These are phyloP conservation scores for Drosophila tani DNA, from an alignment of 1,140 invertebrate genomes.

Conservation along the genomic window DNA sequence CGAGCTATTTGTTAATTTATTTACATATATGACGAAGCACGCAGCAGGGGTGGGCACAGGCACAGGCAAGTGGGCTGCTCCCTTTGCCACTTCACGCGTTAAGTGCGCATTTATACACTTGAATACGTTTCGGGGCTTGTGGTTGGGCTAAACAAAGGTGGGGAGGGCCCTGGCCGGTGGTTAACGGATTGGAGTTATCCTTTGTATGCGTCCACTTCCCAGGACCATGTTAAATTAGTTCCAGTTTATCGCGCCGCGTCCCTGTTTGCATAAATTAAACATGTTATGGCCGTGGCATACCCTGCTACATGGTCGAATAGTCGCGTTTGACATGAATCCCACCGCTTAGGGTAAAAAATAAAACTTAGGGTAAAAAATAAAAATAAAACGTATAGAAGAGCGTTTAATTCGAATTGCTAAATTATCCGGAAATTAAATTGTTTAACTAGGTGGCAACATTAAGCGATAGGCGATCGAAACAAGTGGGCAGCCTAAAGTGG, in stretches of 20 bases:
- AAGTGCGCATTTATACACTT: constrained; percentile 70
- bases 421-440: no score
- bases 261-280: constrained; percentile 21
- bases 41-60: neutral
- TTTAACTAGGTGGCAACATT: neutral
- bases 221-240: constrained; percentile 70
- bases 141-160: constrained; percentile 13
- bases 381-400: no score
- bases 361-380: no score
- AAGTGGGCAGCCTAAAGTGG: neutral
- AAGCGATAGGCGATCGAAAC: neutral
- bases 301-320: neutral
- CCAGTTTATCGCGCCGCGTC: constrained; percentile 63
- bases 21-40: neutral
- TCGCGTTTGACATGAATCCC: no score
- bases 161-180: constrained; percentile 11
- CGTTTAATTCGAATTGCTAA: no score
- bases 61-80: constrained; percentile 16
- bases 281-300: constrained; percentile 19
- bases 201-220: constrained; percentile 36
- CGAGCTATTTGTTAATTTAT: constrained; percentile 14
- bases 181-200: constrained; percentile 38
- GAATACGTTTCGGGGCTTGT: constrained; percentile 56
- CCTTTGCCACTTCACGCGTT: constrained; percentile 68
- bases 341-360: no score